Evolutionary conservation across 2,888 invertebrate species (phyloP), one percentile per base, ranked within the genome.

Genomic region (Kuschelorhynchus macadamiae): DNA sequence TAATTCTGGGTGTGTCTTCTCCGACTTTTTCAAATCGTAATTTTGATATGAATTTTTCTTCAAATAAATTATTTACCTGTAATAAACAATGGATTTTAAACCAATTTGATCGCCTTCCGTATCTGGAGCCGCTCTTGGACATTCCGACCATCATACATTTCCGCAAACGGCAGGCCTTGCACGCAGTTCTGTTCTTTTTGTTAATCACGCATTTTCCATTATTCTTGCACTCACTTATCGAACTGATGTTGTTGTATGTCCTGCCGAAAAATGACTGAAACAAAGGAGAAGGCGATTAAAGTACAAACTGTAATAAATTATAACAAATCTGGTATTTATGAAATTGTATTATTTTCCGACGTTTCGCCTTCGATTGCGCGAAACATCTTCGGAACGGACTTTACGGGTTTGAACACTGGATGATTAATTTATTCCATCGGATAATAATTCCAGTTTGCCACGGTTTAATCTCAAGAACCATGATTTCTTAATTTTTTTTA

Each of bases 201-300:
- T 95, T 95, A 85, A 96, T 96, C 79, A 95, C 91, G 84, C 96
- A 96, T 82, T 95, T 92, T 47, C 95, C 93, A 82, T 94, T 95
- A 86, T 95, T 96, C 83, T 96, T 96, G 87, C 96, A 96, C 82
- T 96, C 96, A 67, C 94, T 91, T 79, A 96, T 94, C 62, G 94
- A 94, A 81, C 91, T 91, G 78, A 95, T 85, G 85, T 96, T 96
- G 89, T 96, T 96, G 90, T 96, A 96, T 36, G 96, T 95, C 72
- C 96, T 88, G 12, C 96, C 96, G 85, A 96, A 96, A 88, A 96
- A 96, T 69, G 95, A 95, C 96, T 96, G 92, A 67, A 92, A 91
- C 83, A 83, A 85, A 82, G 83, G 79, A 83, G 47, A 41, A 7
- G 60, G 64, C 12, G 14, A 8, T 41, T 41, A 41, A 41, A 41